Conservation (phyloP, 2,888 invertebrate species). For the Acleris sparsana region DNA sequence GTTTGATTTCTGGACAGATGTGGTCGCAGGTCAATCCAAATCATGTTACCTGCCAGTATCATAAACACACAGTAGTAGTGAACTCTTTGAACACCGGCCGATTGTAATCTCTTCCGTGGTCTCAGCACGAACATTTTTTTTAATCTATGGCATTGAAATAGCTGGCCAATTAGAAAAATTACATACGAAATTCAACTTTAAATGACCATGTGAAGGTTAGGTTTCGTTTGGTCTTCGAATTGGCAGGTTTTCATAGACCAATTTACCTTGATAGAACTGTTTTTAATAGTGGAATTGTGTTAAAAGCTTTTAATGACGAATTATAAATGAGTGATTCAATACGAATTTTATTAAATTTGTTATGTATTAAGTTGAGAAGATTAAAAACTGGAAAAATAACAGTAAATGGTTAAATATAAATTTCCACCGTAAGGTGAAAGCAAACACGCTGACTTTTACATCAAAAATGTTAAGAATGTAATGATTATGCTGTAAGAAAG, state of each 20-base stretch:
- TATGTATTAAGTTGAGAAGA: neutral
- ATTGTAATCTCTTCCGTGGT: constrained; percentile 65
- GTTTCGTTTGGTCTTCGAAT: neutral
- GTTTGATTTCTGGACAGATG: too few species aligned
- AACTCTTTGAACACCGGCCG: constrained; percentile 54
- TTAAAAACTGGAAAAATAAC: neutral
- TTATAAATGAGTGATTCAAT: constrained; percentile 11
- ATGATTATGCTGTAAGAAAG: neutral
- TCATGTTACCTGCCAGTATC: neutral
- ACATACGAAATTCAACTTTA: constrained; percentile 5
- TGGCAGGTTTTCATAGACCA: constrained; percentile 11
- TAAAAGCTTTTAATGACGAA: constrained; percentile 16
- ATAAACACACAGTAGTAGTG: constrained; percentile 32
- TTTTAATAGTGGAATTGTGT: constrained; percentile 28
- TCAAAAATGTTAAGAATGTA: too few species aligned
- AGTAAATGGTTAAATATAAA: neutral
- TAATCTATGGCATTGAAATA: constrained; percentile 32
- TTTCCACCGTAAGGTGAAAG: neutral
- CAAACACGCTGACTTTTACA: too few species aligned
- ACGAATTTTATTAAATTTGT: constrained; percentile 5
- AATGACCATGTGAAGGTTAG: neutral
- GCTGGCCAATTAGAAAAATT: constrained; percentile 25
- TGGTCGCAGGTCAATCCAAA: too few species aligned
- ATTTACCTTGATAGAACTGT: constrained; percentile 27
- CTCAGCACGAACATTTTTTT: constrained; percentile 43